Evolutionary conservation across 23 tunicate species (phyloP).

Genomic region (Styela clava): DNA sequence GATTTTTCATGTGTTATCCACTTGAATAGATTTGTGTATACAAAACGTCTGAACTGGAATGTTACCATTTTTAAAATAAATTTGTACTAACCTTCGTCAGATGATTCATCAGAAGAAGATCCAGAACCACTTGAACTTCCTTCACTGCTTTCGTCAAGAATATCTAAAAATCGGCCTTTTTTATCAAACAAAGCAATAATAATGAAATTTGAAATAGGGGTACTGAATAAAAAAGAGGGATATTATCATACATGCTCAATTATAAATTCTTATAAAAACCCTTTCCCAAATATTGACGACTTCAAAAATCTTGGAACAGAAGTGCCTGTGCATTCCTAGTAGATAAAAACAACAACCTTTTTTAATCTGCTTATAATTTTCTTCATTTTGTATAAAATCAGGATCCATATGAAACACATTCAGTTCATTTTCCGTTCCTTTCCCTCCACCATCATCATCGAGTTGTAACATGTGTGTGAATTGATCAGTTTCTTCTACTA

Average conservation of each 20-base stretch:
- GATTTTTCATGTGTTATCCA: too few relatives aligned
- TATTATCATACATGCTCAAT: too few relatives aligned
- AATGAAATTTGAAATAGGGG: too few relatives aligned
- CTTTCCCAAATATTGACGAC: too few relatives aligned
- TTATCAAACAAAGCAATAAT: too few relatives aligned
- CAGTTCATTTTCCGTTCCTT: constrained; percentile 46
- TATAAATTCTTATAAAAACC: too few relatives aligned
- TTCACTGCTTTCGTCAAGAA: constrained; percentile 78
- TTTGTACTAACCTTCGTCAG: constrained; percentile 37
- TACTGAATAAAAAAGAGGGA: too few relatives aligned
- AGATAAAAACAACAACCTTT: constrained; percentile 24
- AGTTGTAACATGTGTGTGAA: constrained; percentile 91
- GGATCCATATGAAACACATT: constrained; percentile 88
- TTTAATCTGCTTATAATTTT: constrained; percentile 79
- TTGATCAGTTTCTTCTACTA: constrained; percentile 90
- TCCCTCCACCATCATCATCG: constrained; percentile 55
- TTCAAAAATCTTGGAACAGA: too few relatives aligned
- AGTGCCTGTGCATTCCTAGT: background rate
- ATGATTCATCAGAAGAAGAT: constrained; percentile 39
- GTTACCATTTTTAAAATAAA: too few relatives aligned
- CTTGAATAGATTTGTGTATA: too few relatives aligned
- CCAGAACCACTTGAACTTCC: constrained; percentile 39
- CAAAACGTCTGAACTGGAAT: too few relatives aligned
- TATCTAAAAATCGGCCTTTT: constrained; percentile 55
- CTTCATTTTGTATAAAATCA: constrained; percentile 77